phyloP scores from a whole-genome alignment of 2,888 invertebrate species.

The Drosophila picticornis region DNA sequence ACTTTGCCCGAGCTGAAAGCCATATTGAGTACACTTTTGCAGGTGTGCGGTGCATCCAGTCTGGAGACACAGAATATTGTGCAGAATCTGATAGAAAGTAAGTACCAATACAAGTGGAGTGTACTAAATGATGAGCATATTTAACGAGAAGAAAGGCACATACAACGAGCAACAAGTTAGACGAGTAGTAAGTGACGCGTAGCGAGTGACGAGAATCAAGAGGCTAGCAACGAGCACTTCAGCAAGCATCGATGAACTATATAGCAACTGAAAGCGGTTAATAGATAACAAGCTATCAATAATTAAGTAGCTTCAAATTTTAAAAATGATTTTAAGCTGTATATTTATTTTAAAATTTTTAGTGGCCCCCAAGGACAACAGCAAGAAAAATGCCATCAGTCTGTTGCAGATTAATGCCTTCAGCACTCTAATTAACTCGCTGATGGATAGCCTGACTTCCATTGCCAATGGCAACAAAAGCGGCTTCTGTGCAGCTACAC shows the following conservation, averaged over 20 bases:
- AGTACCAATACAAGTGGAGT: slow-evolving; percentile 29
- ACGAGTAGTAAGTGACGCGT: background rate
- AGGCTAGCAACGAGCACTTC: background rate
- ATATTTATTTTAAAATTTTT: background rate
- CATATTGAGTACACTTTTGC: slow-evolving; percentile 54
- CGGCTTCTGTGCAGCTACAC: slow-evolving; percentile 60
- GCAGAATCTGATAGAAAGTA: slow-evolving; percentile 60
- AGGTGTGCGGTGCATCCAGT: slow-evolving; percentile 59
- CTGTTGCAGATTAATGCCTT: slow-evolving; percentile 62
- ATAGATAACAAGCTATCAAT: too few relatives aligned
- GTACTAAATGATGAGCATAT: background rate
- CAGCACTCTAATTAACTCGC: slow-evolving; percentile 56
- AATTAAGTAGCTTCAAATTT: background rate
- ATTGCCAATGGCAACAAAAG: slow-evolving; percentile 62
- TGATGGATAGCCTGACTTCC: slow-evolving; percentile 54
- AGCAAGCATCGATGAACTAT: background rate
- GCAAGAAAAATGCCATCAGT: slow-evolving; percentile 12
- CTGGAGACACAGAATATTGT: slow-evolving; percentile 55
- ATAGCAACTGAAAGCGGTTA: background rate
- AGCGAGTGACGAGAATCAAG: background rate
- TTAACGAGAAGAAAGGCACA: background rate
- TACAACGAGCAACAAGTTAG: background rate
- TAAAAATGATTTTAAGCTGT: background rate
- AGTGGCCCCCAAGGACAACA: slow-evolving; percentile 57
- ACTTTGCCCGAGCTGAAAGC: slow-evolving; percentile 40